Base-by-base conservation (phyloP, 2,113 vertebrate genomes). In the Phocoena sinus region DNA sequence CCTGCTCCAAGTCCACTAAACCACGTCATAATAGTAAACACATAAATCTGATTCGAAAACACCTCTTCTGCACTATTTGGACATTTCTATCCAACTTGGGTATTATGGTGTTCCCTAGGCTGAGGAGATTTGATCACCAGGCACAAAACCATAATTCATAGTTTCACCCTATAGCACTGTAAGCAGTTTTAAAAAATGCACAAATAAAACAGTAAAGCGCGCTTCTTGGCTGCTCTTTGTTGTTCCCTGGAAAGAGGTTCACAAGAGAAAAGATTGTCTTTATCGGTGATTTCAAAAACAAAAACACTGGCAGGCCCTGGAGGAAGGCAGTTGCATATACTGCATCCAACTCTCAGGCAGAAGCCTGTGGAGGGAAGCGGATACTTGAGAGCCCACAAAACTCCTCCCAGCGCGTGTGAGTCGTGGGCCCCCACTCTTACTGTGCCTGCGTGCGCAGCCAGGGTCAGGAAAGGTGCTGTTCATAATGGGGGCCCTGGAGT, bases 81-180 rank as follows among this genome's bases (percentile, higher is more conserved):
- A 73, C 82, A 80, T 67, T 97, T 94, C 82, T 84, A 47, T 67
- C 92, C 28, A 95, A 85, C 31, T 38, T 13, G 23, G 44, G 81
- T 76, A 92, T 94, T 91, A 95, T 2, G 25, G 11, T 94, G 63
- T 38, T 93, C 91, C 77, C 73, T 77, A 89, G 56, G 65, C 67
- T 73, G 83, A 85, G 0, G 2, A 87, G 62, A 89, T 92, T 68
- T 89, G 47, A 86, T 94, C 73, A 87, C 33, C 85, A 62, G n/a
- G 88, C 96, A 96, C 67, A 89, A 97, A 97, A 93, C 47, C 18
- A 11, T 96, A 97, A 91, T 74, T 93, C 96, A 89, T 25, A 93
- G 50, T 76, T 95, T 47, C 81, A 53, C 31, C 68, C 73, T 83
- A n/a, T 14, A 95, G 36, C 28, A 33, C 41, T 68, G 20, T 70